Evolutionary conservation across 1,140 invertebrate genomes (phyloP), one percentile per base, ranked within the genome.

Genomic region (Magallana gigas): DNA sequence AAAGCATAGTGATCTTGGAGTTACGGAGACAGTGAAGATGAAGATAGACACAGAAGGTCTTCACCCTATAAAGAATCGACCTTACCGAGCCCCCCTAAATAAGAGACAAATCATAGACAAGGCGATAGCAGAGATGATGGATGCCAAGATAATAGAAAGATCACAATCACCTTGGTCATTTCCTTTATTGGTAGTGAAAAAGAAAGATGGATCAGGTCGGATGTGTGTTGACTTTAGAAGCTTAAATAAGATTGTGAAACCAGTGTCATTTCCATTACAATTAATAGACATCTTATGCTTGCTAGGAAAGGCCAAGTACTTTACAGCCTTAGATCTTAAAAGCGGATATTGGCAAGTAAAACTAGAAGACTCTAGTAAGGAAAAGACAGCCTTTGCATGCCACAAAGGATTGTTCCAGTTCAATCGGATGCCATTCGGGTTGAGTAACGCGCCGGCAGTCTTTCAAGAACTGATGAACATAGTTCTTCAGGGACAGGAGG

Each of bases 161-260:
- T 87, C 83, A 12, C 80, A 36, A 59, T 88, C 83, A 1, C 85
- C 91, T 6, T 94, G 90, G 93, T 71, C 68, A 23, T 71, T 71
- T 11, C 68, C 68, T 29, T 36, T 36, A 8, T 18, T 94, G 12
- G 68, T 94, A 1, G 91, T 92, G 0, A 83, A 86, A 1, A 94
- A 93, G 62, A 90, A 92, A 62, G 89, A 92, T 85, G 90, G 90
- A 3, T 82, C 83, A 12, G 85, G 87, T 1, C 48, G 92, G 14
- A 89, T 93, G 57, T 93, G 92, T 83, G 88, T 92, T 11, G 92
- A 94, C 71, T 92, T 91, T 88, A 68, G 90, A 57, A 64, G 89
- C 64, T 88, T 92, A 16, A 94, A 94, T 82, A 88, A 88, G 57
- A 90, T 91, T 1, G 87, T 90, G 0, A 86, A 85, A 29, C 64